These are phyloP conservation scores for Caenorhabditis parvicauda DNA, from an alignment of 2,888 invertebrate species.

Conservation along the genomic window DNA sequence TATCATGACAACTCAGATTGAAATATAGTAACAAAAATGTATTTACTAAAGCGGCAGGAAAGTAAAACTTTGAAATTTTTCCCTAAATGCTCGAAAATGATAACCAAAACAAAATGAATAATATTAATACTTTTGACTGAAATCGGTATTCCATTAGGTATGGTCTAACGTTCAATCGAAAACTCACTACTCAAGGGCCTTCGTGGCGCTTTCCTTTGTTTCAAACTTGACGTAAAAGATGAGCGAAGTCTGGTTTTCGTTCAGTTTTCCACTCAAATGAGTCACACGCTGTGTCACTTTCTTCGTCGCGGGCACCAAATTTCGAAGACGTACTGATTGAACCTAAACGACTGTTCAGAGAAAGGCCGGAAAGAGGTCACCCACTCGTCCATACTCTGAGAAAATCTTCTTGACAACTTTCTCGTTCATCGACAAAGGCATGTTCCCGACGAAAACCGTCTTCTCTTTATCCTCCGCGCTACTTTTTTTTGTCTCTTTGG, in stretches of 20 bases:
- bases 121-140: too few species aligned
- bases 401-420: conserved; percentile 28
- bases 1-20: neutral
- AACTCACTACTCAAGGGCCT: conserved; percentile 29
- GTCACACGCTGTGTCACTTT: conserved; percentile 29
- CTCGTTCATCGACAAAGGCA: conserved; percentile 29
- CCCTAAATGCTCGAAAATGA: too few species aligned
- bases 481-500: conserved; percentile 13
- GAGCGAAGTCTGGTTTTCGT: conserved; percentile 31
- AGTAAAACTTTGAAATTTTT: too few species aligned
- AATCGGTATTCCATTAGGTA: neutral
- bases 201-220: conserved; percentile 21
- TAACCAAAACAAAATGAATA: too few species aligned
- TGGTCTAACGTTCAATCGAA: neutral
- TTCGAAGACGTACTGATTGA: conserved; percentile 29
- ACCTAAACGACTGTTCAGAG: conserved; percentile 3
- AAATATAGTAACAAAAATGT: neutral
- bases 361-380: neutral
- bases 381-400: conserved; percentile 26
- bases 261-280: conserved; percentile 25
- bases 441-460: conserved; percentile 38
- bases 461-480: conserved; percentile 19
- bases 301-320: conserved; percentile 28
- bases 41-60: too few species aligned
- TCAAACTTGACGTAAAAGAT: conserved; percentile 35